Evolutionary conservation across 2,888 invertebrate genomes (phyloP).

Genomic region (Elgonia sp.): DNA sequence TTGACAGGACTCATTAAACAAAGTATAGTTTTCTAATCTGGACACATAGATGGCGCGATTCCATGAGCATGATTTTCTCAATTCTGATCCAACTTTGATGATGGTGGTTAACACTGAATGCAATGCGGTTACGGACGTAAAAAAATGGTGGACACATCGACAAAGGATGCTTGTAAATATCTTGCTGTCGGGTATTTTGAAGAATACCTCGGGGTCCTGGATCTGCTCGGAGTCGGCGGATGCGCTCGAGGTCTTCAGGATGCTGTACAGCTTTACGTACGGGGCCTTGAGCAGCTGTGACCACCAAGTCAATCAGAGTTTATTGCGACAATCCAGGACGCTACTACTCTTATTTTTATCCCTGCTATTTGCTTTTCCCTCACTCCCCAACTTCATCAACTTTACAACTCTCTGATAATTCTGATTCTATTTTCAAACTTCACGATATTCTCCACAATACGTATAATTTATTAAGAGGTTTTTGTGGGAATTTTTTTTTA

Average conservation of each 20-base stretch:
- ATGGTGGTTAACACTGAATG: slow-evolving; percentile 61
- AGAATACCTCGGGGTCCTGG: slow-evolving; percentile 86
- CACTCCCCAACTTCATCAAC: too few species aligned
- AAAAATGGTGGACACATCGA: slow-evolving; percentile 57
- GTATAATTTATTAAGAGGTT: too few species aligned
- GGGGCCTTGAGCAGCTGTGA: slow-evolving; percentile 97
- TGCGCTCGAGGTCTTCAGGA: slow-evolving; percentile 96
- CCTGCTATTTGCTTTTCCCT: background rate
- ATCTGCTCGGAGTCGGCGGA: slow-evolving; percentile 89
- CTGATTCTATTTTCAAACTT: too few species aligned
- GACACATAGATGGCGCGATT: slow-evolving; percentile 36
- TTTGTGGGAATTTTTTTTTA: too few species aligned
- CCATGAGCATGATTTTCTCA: background rate
- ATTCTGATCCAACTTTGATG: slow-evolving; percentile 11
- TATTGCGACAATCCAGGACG: slow-evolving; percentile 36
- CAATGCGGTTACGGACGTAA: slow-evolving; percentile 64
- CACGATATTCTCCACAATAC: too few species aligned
- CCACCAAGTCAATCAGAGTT: slow-evolving; percentile 81
- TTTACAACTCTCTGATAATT: too few species aligned
- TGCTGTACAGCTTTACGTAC: slow-evolving; percentile 98
- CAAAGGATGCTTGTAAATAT: slow-evolving; percentile 57
- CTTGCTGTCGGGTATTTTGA: slow-evolving; percentile 73
- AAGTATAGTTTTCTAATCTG: too few species aligned
- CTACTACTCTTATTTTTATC: background rate
- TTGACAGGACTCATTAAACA: too few species aligned